Evolutionary conservation across 2,888 invertebrate species (phyloP).

Genomic region (Drosophila vallismaia): DNA sequence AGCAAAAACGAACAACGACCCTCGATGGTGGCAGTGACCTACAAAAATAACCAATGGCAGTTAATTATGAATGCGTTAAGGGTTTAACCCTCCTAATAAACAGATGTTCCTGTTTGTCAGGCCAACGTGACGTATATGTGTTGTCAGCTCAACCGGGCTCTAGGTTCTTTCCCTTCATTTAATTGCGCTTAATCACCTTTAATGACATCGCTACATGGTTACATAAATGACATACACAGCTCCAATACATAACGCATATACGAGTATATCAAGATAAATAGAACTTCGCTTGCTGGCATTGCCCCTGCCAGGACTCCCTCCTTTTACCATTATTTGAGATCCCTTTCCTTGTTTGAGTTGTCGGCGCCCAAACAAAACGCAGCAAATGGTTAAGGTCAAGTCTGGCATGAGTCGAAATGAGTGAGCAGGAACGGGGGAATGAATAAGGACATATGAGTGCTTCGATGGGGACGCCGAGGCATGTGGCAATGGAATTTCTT

Average conservation of each 20-base stretch:
- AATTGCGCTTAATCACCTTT: conserved; percentile 39
- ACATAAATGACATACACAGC: conserved; percentile 12
- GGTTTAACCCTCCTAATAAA: conserved; percentile 13
- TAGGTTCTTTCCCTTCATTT: conserved; percentile 5
- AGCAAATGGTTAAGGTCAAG: conserved; percentile 68
- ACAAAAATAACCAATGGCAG: conserved; percentile 20
- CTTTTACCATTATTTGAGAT: conserved; percentile 18
- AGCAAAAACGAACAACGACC: conserved; percentile 31
- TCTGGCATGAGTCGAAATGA: conserved; percentile 12
- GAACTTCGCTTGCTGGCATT: conserved; percentile 37
- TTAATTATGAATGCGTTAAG: conserved; percentile 32
- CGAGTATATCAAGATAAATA: conserved; percentile 33
- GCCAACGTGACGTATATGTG: conserved; percentile 25
- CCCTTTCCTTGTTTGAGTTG: conserved; percentile 31
- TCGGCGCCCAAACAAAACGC: conserved; percentile 37
- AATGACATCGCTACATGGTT: conserved; percentile 44
- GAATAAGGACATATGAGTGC: not conserved
- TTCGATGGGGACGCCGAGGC: not conserved
- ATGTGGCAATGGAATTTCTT: conserved; percentile 2
- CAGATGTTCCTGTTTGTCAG: conserved; percentile 37
- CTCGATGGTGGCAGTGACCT: conserved; percentile 32
- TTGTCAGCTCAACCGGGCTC: too few species aligned
- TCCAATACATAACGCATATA: conserved; percentile 1
- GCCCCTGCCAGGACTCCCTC: not conserved
- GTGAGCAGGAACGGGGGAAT: conserved; percentile 13